Percentiles rank a stretch among this genome's conserved stretches.
These are phyloP conservation scores for Mythimna impura DNA, from an alignment of 2,888 invertebrate species.

Conservation along the genomic window DNA sequence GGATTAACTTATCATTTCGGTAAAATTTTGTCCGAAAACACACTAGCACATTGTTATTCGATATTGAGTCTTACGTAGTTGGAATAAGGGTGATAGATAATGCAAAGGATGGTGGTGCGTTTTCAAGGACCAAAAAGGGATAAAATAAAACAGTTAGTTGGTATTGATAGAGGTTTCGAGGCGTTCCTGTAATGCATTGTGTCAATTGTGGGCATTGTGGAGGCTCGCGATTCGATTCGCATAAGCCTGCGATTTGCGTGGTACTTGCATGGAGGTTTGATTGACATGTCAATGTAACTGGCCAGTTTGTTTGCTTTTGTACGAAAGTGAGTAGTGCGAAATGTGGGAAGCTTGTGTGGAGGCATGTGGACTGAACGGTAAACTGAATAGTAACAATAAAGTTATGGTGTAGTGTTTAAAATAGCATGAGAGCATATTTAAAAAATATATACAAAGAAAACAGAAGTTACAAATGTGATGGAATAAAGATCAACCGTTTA, in stretches of 20 bases:
- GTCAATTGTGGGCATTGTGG: conserved; percentile 77
- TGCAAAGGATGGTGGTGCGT: not conserved
- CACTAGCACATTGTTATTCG: not conserved
- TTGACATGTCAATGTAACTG: conserved; percentile 68
- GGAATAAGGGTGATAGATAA: conserved; percentile 3
- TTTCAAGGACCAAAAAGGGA: conserved; percentile 51
- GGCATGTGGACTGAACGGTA: conserved; percentile 14
- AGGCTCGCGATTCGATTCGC: conserved; percentile 76
- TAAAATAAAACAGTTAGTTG: conserved; percentile 72
- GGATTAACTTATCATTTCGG: conserved; percentile 59
- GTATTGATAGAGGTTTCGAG: conserved; percentile 61
- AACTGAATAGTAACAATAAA: conserved; percentile 2
- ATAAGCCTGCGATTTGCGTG: conserved; percentile 65
- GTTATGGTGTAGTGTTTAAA: not conserved
- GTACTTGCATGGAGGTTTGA: conserved; percentile 57
- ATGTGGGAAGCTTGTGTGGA: conserved; percentile 45
- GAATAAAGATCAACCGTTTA: too few relatives aligned
- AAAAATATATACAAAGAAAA: too few relatives aligned
- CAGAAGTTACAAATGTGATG: not conserved
- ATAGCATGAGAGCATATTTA: not conserved
- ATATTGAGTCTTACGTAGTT: conserved; percentile 17
- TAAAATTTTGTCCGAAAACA: conserved; percentile 11
- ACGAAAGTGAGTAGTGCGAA: conserved; percentile 37
- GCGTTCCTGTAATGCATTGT: conserved; percentile 78
- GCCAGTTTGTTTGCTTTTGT: conserved; percentile 56